Base-by-base conservation (phyloP, 2,888 invertebrate species). In the Temnothorax rugatulus region DNA sequence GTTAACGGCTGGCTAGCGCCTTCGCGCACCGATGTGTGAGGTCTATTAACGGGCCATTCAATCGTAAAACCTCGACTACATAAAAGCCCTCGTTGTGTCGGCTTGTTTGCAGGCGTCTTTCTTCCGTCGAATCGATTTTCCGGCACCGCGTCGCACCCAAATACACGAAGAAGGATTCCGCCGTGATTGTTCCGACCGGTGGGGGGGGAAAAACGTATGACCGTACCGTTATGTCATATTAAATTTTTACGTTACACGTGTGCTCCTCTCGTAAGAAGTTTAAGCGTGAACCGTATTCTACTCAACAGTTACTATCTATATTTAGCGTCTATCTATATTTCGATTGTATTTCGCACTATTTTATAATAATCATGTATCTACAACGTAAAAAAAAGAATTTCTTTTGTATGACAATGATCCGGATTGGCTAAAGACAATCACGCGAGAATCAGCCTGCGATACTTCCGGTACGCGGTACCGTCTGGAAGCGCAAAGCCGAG, bases 11-110 rank as follows among this genome's bases (percentile, higher is more conserved):
- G 41, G 25, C 64, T 77, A 73, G 68, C 63, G 61, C 63, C 79
- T 68, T 64, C 54, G 44, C 77, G 71, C 44, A 73, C 54, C 88
- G 71, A 84, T 88, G 90, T 89, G 92, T 90, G 92, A 88, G 91
- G 91, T 91, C 92, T 85, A 85, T 88, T 88, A 90, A 89, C 86
- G 83, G 86, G 77, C 86, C 86, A 89, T 90, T 87, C 87, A 87
- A 88, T 90, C 88, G 86, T 89, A 87, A 90, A 90, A 85, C 82
- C 86, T 75, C 73, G 68, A 83, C 85, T 84, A 79, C 84, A 86
- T 81, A 81, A 68, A 86, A 84, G 81, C 77, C 47, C 83, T 85
- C 84, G 83, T 84, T 89, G 87, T 88, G 68, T 84, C 77, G 82
- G 73, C 86, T 87, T 87, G 85, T 87, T 90, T 90, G 82, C 84